Evolutionary conservation across 2,113 vertebrate genomes (phyloP), one percentile per base, ranked within the genome.

Genomic region (Ahaetulla prasina): DNA sequence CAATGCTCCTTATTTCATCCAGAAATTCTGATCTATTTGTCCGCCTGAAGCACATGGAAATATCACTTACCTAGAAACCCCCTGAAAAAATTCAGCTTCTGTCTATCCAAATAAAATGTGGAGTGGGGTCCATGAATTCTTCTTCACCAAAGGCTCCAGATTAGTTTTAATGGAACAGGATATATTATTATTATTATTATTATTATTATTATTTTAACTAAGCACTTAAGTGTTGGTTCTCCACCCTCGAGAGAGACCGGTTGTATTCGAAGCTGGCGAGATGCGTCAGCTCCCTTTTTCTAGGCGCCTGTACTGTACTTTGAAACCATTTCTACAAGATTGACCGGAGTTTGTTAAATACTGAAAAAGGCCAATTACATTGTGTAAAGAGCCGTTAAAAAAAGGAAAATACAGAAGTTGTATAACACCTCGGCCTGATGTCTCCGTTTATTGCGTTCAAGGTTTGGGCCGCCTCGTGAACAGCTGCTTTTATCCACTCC

Each of bases 341-440:
- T 96, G 89, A 96, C 95, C 96, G 97, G 97, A 97, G 97, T 98
- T 98, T 98, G 97, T 98, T 97, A 97, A 97, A 97, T 94, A 86
- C 97, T 97, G 47, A 94, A 94, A 96, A 92, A 85, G 54, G 88
- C 85, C 86, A n/a, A 86, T 95, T 95, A 96, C 94, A 93, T 98
- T 97, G 97, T 98, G 97, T 98, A 97, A 97, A 95, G 89, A 96
- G 95, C 97, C 97, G 86, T 97, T 97, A 97, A 98, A 60, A 60
- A 92, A 53, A 80, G 80, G 20, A 54, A 92, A 92, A 98, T 98
- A 98, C 97, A 98, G 96, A 97, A 96, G 94, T 98, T 98, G 97
- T 97, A 96, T 97, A 97, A 94, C 94, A 96, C 97, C 50, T 89
- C 60, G 89, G 80, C 88, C 93, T 92, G 94, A 95, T 93, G 92